Evolutionary conservation across 2,797 vertebrate species (phyloP).

Genomic region (Thamnophis elegans): DNA sequence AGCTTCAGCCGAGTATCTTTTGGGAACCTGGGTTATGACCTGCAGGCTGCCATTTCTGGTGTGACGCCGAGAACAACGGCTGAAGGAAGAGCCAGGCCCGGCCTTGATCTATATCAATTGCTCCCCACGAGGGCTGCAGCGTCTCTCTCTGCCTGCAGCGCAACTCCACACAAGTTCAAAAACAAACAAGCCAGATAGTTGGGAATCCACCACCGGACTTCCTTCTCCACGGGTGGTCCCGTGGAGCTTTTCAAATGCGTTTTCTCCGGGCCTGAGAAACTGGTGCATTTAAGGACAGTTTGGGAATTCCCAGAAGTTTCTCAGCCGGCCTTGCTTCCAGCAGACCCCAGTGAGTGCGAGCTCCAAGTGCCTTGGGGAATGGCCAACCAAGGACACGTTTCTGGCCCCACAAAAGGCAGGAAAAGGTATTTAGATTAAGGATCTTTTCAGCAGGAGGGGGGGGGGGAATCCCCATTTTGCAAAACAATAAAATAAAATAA

Average conservation of each 20-base stretch:
- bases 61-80: neutral
- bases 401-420: neutral
- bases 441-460: neutral
- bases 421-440: slow-evolving; percentile 5
- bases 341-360: slow-evolving; percentile 58
- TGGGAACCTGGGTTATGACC: neutral
- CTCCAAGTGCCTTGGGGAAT: slow-evolving; percentile 32
- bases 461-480: neutral
- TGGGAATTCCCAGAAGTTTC: neutral
- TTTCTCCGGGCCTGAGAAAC: neutral
- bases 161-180: neutral
- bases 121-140: neutral
- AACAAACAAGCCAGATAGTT: neutral
- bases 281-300: neutral
- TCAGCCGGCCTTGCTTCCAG: neutral
- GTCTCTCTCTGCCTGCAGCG: neutral
- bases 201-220: neutral
- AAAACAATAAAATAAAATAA: too few relatives aligned
- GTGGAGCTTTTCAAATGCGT: neutral
- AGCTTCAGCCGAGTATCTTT: neutral
- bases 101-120: neutral
- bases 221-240: neutral
- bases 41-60: neutral
- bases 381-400: slow-evolving; percentile 62
- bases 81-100: neutral